Evolutionary conservation across 2,113 vertebrate species (phyloP).

Genomic region (Pseudopodoces humilis): DNA sequence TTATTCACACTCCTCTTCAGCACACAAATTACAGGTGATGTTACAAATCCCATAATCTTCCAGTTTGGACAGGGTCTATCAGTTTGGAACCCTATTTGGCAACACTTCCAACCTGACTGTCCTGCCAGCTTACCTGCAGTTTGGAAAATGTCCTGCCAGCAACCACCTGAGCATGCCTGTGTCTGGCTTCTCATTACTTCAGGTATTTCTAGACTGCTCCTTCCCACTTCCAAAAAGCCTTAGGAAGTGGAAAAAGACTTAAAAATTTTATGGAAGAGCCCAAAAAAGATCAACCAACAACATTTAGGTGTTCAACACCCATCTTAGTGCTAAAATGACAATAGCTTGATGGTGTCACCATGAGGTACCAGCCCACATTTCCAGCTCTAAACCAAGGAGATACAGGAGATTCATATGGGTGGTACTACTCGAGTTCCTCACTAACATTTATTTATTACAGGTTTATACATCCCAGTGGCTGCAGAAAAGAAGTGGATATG

Average conservation of each 20-base stretch:
- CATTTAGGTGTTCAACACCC: fast-evolving
- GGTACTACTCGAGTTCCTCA: neutral
- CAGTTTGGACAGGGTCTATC: neutral
- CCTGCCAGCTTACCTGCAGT: neutral
- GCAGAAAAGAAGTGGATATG: neutral
- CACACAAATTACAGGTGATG: neutral
- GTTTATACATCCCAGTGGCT: neutral
- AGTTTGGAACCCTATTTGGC: neutral
- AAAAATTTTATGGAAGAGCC: neutral
- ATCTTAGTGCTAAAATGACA: neutral
- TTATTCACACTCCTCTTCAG: neutral
- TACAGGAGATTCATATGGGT: neutral
- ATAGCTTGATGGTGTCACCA: neutral
- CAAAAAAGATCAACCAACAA: neutral
- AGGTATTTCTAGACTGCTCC: neutral
- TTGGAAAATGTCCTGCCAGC: neutral
- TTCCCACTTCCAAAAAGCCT: neutral
- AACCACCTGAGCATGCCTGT: neutral
- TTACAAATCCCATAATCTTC: neutral
- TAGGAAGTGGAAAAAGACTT: neutral
- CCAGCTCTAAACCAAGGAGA: neutral
- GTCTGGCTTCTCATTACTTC: neutral
- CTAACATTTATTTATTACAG: neutral
- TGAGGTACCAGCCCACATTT: neutral
- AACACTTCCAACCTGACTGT: neutral